Evolutionary conservation across 2,113 vertebrate genomes (phyloP).

Genomic region (Campylorhamphus procurvoides): DNA sequence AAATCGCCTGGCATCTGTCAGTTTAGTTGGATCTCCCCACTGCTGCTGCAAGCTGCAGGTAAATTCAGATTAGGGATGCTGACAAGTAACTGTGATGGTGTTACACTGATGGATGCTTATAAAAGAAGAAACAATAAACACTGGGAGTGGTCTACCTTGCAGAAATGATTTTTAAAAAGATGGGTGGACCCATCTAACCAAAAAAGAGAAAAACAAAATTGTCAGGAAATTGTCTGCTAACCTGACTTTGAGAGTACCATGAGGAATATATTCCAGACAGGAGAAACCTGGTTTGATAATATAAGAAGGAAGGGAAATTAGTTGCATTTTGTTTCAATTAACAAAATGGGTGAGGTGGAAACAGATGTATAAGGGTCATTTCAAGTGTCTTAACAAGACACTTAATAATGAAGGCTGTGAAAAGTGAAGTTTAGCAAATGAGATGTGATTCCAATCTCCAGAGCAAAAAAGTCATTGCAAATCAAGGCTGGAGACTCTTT

Average conservation of each 20-base stretch:
- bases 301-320: neutral
- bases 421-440: neutral
- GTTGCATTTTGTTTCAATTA: neutral
- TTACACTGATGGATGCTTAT: neutral
- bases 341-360: fast-evolving
- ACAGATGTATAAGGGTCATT: neutral
- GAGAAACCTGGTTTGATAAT: neutral
- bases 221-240: neutral
- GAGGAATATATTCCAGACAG: neutral
- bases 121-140: neutral
- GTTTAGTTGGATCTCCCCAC: neutral
- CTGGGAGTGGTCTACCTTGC: neutral
- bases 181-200: neutral
- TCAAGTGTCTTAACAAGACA: neutral
- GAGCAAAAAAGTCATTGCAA: neutral
- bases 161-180: neutral
- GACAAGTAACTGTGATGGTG: neutral
- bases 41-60: neutral
- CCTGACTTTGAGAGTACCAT: neutral
- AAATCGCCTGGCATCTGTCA: neutral
- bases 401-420: neutral
- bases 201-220: neutral
- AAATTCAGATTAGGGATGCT: neutral
- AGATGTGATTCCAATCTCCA: neutral
- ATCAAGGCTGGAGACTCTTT: neutral